Evolutionary conservation across 37 sponge, comb jelly and placozoan species (phyloP).

Genomic region (Haliclona indistincta): DNA sequence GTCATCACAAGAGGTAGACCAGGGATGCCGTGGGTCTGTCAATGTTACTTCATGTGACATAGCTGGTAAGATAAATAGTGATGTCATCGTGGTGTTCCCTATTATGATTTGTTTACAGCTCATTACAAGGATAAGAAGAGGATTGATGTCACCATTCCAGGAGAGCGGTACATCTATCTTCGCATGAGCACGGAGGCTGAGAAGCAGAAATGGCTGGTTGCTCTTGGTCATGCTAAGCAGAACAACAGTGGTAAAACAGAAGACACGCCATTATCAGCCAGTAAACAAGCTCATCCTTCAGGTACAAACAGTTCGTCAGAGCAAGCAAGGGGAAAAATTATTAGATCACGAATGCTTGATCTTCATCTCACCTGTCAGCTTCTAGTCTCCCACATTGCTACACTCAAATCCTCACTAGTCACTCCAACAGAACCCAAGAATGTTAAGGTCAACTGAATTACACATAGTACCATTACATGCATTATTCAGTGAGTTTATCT

Average conservation of each 20-base stretch:
- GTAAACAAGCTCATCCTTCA: too few relatives aligned
- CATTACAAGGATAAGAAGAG: slow-evolving; percentile 67
- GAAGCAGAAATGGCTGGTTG: slow-evolving; percentile 89
- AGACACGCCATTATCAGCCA: too few relatives aligned
- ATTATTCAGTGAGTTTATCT: neutral
- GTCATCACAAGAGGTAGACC: slow-evolving; percentile 65
- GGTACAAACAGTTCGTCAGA: neutral
- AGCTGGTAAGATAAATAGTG: slow-evolving; percentile 35
- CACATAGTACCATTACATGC: neutral
- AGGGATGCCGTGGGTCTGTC: slow-evolving; percentile 79
- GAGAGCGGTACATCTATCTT: slow-evolving; percentile 68
- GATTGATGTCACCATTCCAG: slow-evolving; percentile 65
- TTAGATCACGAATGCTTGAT: slow-evolving; percentile 59
- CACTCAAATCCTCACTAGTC: slow-evolving; percentile 24
- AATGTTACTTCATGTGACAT: slow-evolving; percentile 80
- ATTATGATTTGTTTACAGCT: slow-evolving; percentile 52
- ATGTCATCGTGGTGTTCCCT: neutral
- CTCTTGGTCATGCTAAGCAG: slow-evolving; percentile 75
- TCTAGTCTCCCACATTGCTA: slow-evolving; percentile 48
- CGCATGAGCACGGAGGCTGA: slow-evolving; percentile 69
- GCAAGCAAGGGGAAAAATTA: neutral
- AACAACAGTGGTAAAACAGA: slow-evolving; percentile 17
- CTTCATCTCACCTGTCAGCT: slow-evolving; percentile 64
- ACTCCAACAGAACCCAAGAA: neutral
- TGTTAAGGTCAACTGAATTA: slow-evolving; percentile 1